Base-by-base conservation (phyloP, 2,113 vertebrate genomes). In the Tursiops truncatus region DNA sequence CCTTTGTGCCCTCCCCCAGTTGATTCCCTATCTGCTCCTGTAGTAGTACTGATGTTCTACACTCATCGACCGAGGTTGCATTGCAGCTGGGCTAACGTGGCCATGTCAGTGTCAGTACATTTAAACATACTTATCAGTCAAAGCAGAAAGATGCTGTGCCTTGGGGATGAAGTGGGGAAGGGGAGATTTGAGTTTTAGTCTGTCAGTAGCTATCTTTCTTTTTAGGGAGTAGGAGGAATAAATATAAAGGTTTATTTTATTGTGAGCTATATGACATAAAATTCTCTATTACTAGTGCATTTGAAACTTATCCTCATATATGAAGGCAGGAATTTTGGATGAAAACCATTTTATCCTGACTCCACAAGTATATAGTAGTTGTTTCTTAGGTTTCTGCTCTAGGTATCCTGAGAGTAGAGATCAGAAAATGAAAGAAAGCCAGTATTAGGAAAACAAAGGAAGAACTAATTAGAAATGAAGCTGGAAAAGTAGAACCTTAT, bases 11-110 rank as follows among this genome's bases (percentile, higher is more conserved):
- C 15, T 0, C 36, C 53, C 41, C 80, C 10, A 38, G 20, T 0
- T 1, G 28, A 2, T 1, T 36, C 26, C 91, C 95, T 98, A 99
- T 99, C 99, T 98, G 96, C 99, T 98, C 90, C 85, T 97, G 25
- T 33, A 89, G 95, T 98, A 99, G 98, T 98, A 99, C 50, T 99
- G 98, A 9, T 98, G 97, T 47, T 71, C 97, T 25, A 99, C 77
- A 0, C 62, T 53, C 3, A 93, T 50, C 0, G 98, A n/a, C 67
- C 98, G 95, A n/a, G 58, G 93, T 77, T 86, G 15, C 53, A 53
- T 18, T 53, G 97, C 23, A 99, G 92, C 80, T 95, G 94, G 65
- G 95, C 98, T 71, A 99, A 36, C 36, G 98, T 98, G n/a, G 99
- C 99, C 99, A 99, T 99, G 1, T 53, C 53, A 77, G 33, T 90